These are phyloP conservation scores for Periophthalmus modestus DNA, from an alignment of 2,113 vertebrate species.

Conservation along the genomic window DNA sequence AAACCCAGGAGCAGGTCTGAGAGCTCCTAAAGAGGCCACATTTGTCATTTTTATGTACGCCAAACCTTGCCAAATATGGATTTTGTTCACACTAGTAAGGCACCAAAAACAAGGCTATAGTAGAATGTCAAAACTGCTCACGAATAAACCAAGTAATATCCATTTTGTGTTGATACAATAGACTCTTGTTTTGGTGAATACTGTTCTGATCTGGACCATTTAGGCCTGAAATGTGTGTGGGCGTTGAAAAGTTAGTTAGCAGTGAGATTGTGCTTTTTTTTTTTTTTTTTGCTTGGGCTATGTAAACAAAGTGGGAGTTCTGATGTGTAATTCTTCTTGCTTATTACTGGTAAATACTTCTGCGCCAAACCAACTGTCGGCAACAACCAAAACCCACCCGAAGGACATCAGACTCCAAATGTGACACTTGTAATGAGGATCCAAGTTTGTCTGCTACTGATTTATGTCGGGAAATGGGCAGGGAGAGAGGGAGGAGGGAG, in stretches of 20 bases:
- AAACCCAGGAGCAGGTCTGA: no score
- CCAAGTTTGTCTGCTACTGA: neutral
- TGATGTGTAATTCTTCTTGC: neutral
- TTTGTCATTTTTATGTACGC: no score
- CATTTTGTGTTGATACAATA: no score
- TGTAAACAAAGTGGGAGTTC: slow-evolving; percentile 3
- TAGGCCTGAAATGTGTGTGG: neutral
- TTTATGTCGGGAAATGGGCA: neutral
- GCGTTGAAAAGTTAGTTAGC: neutral
- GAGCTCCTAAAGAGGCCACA: no score
- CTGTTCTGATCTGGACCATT: neutral
- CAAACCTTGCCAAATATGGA: no score
- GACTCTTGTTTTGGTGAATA: no score
- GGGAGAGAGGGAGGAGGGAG: neutral
- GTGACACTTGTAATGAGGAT: neutral
- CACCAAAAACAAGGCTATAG: no score
- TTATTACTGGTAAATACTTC: neutral
- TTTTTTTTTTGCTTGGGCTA: neutral
- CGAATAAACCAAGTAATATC: no score
- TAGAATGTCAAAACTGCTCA: no score
- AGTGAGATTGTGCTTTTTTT: neutral
- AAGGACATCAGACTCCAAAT: neutral
- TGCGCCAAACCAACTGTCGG: neutral
- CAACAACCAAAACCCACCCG: neutral
- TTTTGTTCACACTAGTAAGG: no score